A percentile compares a stretch with the other conserved stretches of the same genome.
Evolutionary conservation across 2,113 vertebrate species (phyloP).

Genomic region (Accipiter virgatus): DNA sequence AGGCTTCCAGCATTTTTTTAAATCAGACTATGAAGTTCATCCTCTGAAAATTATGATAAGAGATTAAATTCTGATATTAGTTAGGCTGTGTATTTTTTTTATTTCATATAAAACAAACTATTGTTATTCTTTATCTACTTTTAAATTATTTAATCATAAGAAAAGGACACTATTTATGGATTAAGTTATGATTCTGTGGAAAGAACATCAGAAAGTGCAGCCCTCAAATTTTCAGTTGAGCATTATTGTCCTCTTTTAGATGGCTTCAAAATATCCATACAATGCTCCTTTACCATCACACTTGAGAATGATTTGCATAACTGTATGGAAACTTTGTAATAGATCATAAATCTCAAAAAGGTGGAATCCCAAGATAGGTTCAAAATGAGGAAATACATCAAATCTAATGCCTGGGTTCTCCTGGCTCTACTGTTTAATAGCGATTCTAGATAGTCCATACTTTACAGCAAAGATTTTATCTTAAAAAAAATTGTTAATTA

Average conservation of each 20-base stretch:
- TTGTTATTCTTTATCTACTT: neutral
- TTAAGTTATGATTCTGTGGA: neutral
- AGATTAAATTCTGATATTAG: neutral
- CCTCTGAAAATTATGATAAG: neutral
- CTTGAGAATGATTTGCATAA: neutral
- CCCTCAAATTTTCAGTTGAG: neutral
- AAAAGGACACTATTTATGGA: neutral
- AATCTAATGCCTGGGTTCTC: neutral
- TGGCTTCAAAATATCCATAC: neutral
- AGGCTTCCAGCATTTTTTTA: neutral
- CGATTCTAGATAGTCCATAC: neutral
- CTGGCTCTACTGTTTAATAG: neutral
- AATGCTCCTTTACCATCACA: neutral
- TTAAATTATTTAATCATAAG: neutral
- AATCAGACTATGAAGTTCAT: neutral
- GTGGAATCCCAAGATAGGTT: neutral
- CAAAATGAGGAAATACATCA: neutral
- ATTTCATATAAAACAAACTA: neutral
- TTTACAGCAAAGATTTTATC: neutral
- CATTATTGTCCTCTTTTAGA: neutral
- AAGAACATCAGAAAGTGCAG: neutral
- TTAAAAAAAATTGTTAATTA: neutral
- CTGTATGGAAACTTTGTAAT: neutral
- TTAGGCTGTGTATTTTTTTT: neutral
- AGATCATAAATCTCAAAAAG: neutral